Percentiles rank a stretch among this genome's conserved stretches.
Evolutionary conservation across 2,888 invertebrate genomes (phyloP).

Genomic region (Lasioglossum oenotherae): DNA sequence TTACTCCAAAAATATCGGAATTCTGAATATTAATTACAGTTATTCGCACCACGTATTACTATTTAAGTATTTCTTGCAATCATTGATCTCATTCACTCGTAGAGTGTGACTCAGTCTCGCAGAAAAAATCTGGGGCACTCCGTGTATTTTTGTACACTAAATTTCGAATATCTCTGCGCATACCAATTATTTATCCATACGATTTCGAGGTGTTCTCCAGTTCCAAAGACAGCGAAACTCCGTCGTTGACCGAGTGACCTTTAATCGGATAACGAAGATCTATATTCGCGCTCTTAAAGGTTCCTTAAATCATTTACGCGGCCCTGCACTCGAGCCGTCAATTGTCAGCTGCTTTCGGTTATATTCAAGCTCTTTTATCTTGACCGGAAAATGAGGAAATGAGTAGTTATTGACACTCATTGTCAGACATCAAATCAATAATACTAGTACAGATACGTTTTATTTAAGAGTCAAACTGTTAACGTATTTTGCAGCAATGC

Average conservation of each 20-base stretch:
- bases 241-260: conserved; percentile 77
- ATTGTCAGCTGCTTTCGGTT: conserved; percentile 30
- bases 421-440: neutral
- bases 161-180: neutral
- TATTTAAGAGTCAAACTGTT: neutral
- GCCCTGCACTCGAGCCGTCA: conserved; percentile 38
- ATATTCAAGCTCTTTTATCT: conserved; percentile 25
- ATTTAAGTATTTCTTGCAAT: too few relatives aligned
- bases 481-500: conserved; percentile 85
- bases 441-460: neutral
- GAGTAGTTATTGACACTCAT: neutral
- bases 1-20: too few relatives aligned
- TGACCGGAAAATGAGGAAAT: neutral
- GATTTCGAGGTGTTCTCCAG: conserved; percentile 34
- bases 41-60: neutral
- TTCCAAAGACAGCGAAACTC: conserved; percentile 32
- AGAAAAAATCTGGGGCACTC: neutral
- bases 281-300: conserved; percentile 61
- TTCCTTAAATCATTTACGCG: conserved; percentile 62
- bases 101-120: neutral
- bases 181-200: neutral
- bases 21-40: neutral
- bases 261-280: conserved; percentile 66
- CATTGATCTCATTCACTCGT: too few relatives aligned
- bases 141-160: neutral